Evolutionary conservation across 2,888 invertebrate species (phyloP).

Genomic region (Eledona agricola): DNA sequence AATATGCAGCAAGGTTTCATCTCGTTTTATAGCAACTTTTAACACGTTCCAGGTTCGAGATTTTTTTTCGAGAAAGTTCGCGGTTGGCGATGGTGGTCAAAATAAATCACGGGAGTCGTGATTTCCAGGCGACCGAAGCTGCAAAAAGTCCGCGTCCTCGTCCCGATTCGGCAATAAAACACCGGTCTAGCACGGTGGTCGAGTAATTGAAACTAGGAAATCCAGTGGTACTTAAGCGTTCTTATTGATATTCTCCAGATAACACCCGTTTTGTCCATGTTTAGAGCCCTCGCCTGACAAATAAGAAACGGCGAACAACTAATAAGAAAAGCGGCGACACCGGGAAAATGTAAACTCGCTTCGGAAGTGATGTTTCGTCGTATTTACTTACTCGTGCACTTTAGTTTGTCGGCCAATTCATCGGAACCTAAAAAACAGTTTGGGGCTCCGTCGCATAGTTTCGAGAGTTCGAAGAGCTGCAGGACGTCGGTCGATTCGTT

Average conservation of each 20-base stretch:
- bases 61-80: no score
- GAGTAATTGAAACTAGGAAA: slow-evolving; percentile 38
- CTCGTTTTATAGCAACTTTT: no score
- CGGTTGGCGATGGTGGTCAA: no score
- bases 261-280: slow-evolving; percentile 39
- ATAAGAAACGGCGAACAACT: slow-evolving; percentile 37
- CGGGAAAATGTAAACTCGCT: slow-evolving; percentile 12
- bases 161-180: slow-evolving; percentile 27
- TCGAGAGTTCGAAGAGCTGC: slow-evolving; percentile 93
- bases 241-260: slow-evolving; percentile 40
- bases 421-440: slow-evolving; percentile 94
- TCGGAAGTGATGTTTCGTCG: no score
- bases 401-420: slow-evolving; percentile 87
- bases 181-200: slow-evolving; percentile 35
- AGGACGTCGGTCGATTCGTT: slow-evolving; percentile 95
- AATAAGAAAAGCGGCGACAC: slow-evolving; percentile 18
- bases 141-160: slow-evolving; percentile 5
- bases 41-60: no score
- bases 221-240: slow-evolving; percentile 31
- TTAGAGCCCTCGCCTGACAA: slow-evolving; percentile 38
- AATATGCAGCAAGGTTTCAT: no score
- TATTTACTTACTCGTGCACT: slow-evolving; percentile 85
- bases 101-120: no score
- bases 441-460: slow-evolving; percentile 89
- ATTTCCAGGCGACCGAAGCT: neutral